Conservation (phyloP, 2,888 invertebrate genomes). For the Lymantria monacha region DNA sequence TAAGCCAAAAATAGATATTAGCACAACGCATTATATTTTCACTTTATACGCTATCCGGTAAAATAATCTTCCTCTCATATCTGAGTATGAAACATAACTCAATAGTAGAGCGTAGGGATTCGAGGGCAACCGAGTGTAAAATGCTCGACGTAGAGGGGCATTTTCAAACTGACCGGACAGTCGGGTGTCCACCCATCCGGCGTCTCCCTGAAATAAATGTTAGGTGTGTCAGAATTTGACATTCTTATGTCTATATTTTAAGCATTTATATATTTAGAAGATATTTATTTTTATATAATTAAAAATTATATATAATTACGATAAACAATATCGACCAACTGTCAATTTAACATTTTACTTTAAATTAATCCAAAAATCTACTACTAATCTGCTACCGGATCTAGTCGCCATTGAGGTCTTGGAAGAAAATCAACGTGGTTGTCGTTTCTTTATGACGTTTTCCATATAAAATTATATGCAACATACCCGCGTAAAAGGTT, state of each 20-base stretch:
- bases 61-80: slow-evolving; percentile 45
- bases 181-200: slow-evolving; percentile 24
- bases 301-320: not conserved
- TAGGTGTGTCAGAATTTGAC: slow-evolving; percentile 49
- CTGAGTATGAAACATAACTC: slow-evolving; percentile 70
- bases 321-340: not conserved
- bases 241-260: slow-evolving; percentile 38
- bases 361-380: not conserved
- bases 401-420: too few relatives aligned
- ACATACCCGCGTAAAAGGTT: too few relatives aligned
- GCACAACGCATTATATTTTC: slow-evolving; percentile 18
- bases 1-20: too few relatives aligned
- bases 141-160: slow-evolving; percentile 70
- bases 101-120: slow-evolving; percentile 65
- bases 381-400: too few relatives aligned
- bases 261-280: not conserved
- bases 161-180: slow-evolving; percentile 72
- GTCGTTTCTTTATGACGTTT: too few relatives aligned
- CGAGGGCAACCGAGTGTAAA: slow-evolving; percentile 68
- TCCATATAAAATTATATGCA: too few relatives aligned
- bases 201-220: slow-evolving; percentile 54
- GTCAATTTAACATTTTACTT: not conserved
- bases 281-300: not conserved
- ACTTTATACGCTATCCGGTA: slow-evolving; percentile 35
- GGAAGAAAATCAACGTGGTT: too few relatives aligned